phyloP scores from a whole-genome alignment of 64 coral and sea anemone species.

The Exaiptasia diaphana region DNA sequence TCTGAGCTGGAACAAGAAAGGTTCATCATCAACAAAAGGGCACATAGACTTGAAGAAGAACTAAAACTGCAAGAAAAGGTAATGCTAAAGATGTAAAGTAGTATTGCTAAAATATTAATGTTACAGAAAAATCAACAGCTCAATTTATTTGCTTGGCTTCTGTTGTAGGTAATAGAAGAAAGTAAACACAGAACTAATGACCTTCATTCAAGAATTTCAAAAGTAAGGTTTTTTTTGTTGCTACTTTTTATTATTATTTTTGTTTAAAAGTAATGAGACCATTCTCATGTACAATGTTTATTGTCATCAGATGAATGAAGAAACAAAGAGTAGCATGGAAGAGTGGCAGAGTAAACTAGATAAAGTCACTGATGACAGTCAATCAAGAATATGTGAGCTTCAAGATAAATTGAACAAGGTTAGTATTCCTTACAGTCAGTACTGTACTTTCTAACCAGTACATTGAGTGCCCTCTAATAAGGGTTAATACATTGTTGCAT shows the following conservation, averaged over 20 bases:
- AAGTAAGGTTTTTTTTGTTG: too few relatives aligned
- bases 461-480: too few relatives aligned
- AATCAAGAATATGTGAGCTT: slow-evolving; percentile 67
- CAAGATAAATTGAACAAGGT: slow-evolving; percentile 70
- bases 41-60: slow-evolving; percentile 88
- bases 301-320: slow-evolving; percentile 71
- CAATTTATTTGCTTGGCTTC: background rate
- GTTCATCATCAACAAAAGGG: slow-evolving; percentile 86
- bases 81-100: background rate
- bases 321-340: slow-evolving; percentile 78
- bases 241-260: too few relatives aligned
- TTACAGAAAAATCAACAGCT: background rate
- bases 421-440: background rate
- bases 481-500: background rate
- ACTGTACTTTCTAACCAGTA: background rate
- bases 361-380: slow-evolving; percentile 76
- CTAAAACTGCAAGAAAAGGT: slow-evolving; percentile 75
- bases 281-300: too few relatives aligned
- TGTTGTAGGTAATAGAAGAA: slow-evolving; percentile 60
- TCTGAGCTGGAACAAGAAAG: slow-evolving; percentile 92
- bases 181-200: slow-evolving; percentile 78
- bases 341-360: slow-evolving; percentile 84
- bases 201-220: slow-evolving; percentile 79
- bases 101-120: background rate
- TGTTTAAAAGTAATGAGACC: too few relatives aligned